A percentile compares a stretch with the other conserved stretches of the same genome.
Conservation (phyloP, 1,140 invertebrate species). For the Heliconius himera region DNA sequence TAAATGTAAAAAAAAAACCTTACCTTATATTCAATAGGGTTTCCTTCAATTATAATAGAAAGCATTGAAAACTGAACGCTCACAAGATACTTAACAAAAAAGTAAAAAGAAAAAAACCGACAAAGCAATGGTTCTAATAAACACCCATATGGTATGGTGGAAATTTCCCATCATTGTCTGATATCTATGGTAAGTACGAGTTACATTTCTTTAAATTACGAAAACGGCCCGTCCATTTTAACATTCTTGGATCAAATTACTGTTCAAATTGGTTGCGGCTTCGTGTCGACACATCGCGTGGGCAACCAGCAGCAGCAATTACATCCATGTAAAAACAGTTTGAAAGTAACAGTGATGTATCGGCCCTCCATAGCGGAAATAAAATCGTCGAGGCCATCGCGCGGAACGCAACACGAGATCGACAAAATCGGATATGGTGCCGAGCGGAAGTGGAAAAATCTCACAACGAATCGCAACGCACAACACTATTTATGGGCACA, state of each 20-base stretch:
- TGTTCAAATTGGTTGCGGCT: slow-evolving; percentile 49
- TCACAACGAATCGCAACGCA: slow-evolving; percentile 16
- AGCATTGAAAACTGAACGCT: not conserved
- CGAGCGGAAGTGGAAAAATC: slow-evolving; percentile 46
- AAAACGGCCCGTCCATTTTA: slow-evolving; percentile 21
- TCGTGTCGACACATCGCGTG: slow-evolving; percentile 62
- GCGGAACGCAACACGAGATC: slow-evolving; percentile 55
- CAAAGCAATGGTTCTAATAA: not conserved
- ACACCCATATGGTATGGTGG: not conserved
- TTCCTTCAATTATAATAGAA: not conserved
- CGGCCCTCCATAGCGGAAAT: slow-evolving; percentile 56
- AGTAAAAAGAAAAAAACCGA: not conserved
- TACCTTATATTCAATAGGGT: slow-evolving; percentile 17
- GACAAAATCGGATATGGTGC: slow-evolving; percentile 52
- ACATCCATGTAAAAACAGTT: slow-evolving; percentile 58
- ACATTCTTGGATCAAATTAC: slow-evolving; percentile 40
- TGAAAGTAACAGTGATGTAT: slow-evolving; percentile 74
- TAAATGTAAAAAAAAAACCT: not conserved
- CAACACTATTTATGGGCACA: slow-evolving; percentile 31
- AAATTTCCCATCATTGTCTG: slow-evolving; percentile 25
- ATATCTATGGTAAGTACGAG: not conserved
- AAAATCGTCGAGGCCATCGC: slow-evolving; percentile 45
- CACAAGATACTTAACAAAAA: not conserved
- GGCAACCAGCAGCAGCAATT: slow-evolving; percentile 55
- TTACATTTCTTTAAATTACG: slow-evolving; percentile 17